Evolutionary conservation across 2,888 invertebrate species (phyloP).

Genomic region (Thymelicus sylvestris): DNA sequence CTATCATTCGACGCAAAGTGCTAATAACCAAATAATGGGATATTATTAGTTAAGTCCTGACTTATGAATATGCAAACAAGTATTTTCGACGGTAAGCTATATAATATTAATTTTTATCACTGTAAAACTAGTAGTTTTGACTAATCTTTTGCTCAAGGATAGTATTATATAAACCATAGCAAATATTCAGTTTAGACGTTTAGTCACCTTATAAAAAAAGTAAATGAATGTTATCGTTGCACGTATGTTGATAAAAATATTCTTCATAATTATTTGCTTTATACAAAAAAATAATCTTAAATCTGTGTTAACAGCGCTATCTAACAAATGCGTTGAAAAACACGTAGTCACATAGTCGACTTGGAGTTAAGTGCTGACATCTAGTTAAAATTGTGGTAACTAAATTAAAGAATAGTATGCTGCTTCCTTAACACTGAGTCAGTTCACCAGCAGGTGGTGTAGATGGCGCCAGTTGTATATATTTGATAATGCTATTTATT

Average conservation of each 20-base stretch:
- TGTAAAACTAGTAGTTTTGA: constrained; percentile 14
- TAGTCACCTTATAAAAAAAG: constrained; percentile 30
- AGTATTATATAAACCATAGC: constrained; percentile 19
- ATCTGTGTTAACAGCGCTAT: constrained; percentile 17
- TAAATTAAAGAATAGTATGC: background rate
- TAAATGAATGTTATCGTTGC: constrained; percentile 32
- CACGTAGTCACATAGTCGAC: no score
- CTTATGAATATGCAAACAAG: constrained; percentile 4
- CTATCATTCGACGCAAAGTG: background rate
- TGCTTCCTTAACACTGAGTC: background rate
- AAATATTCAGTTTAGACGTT: constrained; percentile 22
- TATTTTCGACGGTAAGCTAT: background rate
- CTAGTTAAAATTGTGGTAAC: background rate
- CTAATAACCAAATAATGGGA: background rate
- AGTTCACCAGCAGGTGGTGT: background rate
- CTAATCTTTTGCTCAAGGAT: constrained; percentile 27
- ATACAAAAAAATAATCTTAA: background rate
- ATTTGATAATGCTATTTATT: no score
- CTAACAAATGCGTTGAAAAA: constrained; percentile 14
- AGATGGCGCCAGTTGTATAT: constrained; percentile 4
- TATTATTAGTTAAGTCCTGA: constrained; percentile 8
- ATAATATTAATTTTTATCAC: background rate
- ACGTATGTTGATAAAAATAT: constrained; percentile 31
- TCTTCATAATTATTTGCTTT: constrained; percentile 7
- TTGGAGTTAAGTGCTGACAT: constrained; percentile 19